Base-by-base conservation (phyloP, 2,113 vertebrate genomes). In the Phyllostomus hastatus region DNA sequence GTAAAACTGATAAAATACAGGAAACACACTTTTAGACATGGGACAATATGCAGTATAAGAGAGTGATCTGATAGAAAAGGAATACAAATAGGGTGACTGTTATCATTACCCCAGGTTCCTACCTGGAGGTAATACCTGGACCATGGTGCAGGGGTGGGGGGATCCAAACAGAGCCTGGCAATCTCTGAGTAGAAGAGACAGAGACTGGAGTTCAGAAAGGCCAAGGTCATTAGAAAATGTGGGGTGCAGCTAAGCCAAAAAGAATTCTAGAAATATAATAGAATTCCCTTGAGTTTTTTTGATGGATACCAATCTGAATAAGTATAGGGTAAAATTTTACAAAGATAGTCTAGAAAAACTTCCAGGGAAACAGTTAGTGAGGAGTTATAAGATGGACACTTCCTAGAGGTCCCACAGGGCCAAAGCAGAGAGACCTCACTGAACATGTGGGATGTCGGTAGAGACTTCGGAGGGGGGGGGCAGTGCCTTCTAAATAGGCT, bases 231-330 rank as follows among this genome's bases (percentile, higher is more conserved):
- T 81, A 73, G 57, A 90, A 81, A 86, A 50, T 90, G 87, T 50
- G 61, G 38, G 48, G 33, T 41, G 48, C 28, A 86, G 33, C 33
- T 90, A 57, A 90, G 26, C 26, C 31, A 35, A 3, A 81, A 79
- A 86, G 14, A 54, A 35, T 66, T 66, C 38, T 57, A 66, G 95
- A 93, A 90, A 90, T 86, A 93, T 48, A 26, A n/a, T n/a, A 79
- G 50, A 86, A 26, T 52, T 43, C 69, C 64, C 61, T 92, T 92
- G 41, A 84, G 10, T 90, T 81, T 93, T 89, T 90, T 90, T 90
- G 43, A 73, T 85, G 35, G 85, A 64, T 84, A 64, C 2, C 31
- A 24, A 76, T 78, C 41, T 92, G 50, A 95, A 83, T 33, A 83
- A 43, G 16, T 76, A 59, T 31, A 46, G 43, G 31, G 43, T 66